Evolutionary conservation across 2,113 vertebrate species (phyloP).

Genomic region (Pipa parva): DNA sequence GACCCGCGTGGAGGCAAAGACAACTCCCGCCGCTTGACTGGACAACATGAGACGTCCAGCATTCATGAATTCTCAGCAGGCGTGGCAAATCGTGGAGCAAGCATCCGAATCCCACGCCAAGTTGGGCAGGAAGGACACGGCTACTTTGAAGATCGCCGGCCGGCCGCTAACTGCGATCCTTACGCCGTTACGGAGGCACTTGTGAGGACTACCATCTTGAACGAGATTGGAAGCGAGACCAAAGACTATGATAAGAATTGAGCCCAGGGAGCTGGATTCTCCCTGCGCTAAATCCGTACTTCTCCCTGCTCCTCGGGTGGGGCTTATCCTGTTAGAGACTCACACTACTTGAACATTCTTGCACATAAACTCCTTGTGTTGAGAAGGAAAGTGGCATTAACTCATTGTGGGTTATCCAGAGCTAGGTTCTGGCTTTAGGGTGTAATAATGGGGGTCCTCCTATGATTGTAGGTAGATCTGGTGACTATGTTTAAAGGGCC

Average conservation of each 20-base stretch:
- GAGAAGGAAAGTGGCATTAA: conserved; percentile 5
- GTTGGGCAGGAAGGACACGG: conserved; percentile 61
- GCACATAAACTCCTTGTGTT: not conserved
- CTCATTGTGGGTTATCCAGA: too few species aligned
- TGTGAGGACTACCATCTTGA: conserved; percentile 59
- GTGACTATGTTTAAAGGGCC: too few species aligned
- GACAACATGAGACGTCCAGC: conserved; percentile 65
- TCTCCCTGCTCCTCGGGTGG: not conserved
- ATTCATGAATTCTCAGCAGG: conserved; percentile 67
- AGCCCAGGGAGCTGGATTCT: conserved; percentile 33
- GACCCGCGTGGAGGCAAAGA: conserved; percentile 62
- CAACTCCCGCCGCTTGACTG: conserved; percentile 68
- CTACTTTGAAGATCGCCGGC: conserved; percentile 74
- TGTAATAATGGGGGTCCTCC: too few species aligned
- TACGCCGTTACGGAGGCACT: conserved; percentile 65
- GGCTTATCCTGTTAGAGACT: not conserved
- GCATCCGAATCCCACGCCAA: conserved; percentile 73
- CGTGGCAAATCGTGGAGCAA: conserved; percentile 64
- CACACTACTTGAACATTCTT: not conserved
- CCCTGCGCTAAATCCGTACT: fast-evolving
- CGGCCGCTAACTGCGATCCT: conserved; percentile 72
- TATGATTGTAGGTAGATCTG: too few species aligned
- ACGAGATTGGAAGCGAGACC: conserved; percentile 50
- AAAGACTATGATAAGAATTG: conserved; percentile 47
- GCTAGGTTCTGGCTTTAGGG: too few species aligned